Evolutionary conservation across 2,797 vertebrate species (phyloP).

Genomic region (Molothrus ater): DNA sequence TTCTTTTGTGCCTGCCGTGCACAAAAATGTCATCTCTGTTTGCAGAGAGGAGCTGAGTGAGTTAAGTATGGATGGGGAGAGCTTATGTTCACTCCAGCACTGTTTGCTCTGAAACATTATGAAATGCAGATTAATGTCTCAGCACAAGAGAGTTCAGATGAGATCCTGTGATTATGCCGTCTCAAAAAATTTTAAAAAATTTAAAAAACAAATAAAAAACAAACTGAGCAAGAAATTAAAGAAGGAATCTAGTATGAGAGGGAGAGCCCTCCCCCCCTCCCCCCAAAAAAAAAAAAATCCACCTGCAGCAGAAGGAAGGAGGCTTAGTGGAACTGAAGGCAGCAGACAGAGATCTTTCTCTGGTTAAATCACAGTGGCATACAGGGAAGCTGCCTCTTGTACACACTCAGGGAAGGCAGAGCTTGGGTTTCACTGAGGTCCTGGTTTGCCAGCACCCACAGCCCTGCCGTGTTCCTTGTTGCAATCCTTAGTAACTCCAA

Average conservation of each 20-base stretch:
- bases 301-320: neutral
- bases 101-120: conserved; percentile 35
- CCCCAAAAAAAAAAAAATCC: neutral
- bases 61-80: neutral
- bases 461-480: neutral
- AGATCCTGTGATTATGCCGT: conserved; percentile 40
- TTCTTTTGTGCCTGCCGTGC: conserved; percentile 25
- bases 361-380: neutral
- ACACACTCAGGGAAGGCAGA: fast-evolving
- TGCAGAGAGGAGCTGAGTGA: conserved; percentile 27
- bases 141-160: conserved; percentile 30
- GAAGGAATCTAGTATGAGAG: neutral
- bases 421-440: neutral
- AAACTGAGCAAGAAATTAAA: neutral
- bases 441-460: neutral
- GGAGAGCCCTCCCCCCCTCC: fast-evolving
- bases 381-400: neutral
- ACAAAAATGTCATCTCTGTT: conserved; percentile 65
- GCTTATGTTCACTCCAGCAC: conserved; percentile 13
- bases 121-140: conserved; percentile 50
- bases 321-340: neutral
- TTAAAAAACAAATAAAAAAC: neutral
- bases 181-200: neutral
- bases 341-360: neutral
- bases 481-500: neutral